phyloP scores from a whole-genome alignment of 2,113 vertebrate species.

The Vidua macroura region DNA sequence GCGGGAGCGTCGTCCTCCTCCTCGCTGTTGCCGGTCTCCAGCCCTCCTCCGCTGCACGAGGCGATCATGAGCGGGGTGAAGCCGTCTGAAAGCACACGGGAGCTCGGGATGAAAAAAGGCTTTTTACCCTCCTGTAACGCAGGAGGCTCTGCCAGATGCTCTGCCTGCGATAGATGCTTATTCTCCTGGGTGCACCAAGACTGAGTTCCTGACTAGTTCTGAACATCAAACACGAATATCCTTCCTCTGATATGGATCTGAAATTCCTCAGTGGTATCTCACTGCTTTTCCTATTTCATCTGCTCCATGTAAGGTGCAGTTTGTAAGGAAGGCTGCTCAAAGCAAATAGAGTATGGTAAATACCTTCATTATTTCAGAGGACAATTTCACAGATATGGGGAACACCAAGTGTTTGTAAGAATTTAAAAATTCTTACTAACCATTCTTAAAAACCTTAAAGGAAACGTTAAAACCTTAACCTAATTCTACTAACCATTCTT shows the following conservation, averaged over 20 bases:
- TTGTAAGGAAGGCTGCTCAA: neutral
- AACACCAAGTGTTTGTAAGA: neutral
- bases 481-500: neutral
- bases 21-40: conserved; percentile 93
- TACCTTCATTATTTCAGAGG: neutral
- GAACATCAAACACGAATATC: conserved; percentile 43
- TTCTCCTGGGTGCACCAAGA: neutral
- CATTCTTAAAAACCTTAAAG: neutral
- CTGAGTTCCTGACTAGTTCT: conserved; percentile 19
- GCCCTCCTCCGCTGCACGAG: conserved; percentile 93
- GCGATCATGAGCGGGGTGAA: conserved; percentile 98
- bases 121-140: neutral
- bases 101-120: neutral
- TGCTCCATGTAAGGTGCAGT: neutral
- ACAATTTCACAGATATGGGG: neutral
- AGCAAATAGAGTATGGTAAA: neutral
- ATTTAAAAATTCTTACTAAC: neutral
- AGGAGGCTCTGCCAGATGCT: neutral
- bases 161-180: neutral
- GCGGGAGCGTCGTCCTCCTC: conserved; percentile 93
- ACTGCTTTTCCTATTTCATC: neutral
- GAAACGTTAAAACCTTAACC: too few species aligned
- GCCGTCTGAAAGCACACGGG: conserved; percentile 78
- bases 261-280: conserved; percentile 50
- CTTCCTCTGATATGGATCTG: conserved; percentile 56